These are phyloP conservation scores for Porites divaricata DNA, from an alignment of 92 coral and sea anemone species.

Conservation along the genomic window DNA sequence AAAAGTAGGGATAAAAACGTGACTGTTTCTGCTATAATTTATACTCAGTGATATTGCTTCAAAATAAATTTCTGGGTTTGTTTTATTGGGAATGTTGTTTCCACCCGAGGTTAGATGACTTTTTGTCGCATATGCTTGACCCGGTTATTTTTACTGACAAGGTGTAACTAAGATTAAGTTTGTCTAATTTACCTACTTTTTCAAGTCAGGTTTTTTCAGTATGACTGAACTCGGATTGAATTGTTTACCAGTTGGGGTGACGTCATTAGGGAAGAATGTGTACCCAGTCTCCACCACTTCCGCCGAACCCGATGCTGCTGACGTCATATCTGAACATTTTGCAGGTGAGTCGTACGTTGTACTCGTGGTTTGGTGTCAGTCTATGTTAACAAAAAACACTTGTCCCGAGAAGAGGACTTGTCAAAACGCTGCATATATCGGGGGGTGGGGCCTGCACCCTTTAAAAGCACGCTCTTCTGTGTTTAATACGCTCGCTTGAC, in stretches of 20 bases:
- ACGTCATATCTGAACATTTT: background rate
- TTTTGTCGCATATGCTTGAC: background rate
- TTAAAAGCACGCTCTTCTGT: too few species aligned
- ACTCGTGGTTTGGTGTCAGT: too few species aligned
- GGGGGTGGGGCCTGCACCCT: too few species aligned
- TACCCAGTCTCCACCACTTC: conserved; percentile 42
- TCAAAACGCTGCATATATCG: too few species aligned
- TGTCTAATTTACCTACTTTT: background rate
- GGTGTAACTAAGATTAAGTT: background rate
- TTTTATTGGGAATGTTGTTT: background rate
- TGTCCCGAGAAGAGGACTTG: too few species aligned
- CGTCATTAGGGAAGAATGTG: conserved; percentile 40
- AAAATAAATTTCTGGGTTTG: background rate
- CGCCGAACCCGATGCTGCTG: background rate
- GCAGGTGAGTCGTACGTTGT: conserved; percentile 7
- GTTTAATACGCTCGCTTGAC: too few species aligned
- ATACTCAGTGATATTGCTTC: background rate
- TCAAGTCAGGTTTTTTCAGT: background rate
- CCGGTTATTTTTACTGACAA: too few species aligned
- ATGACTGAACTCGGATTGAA: conserved; percentile 34
- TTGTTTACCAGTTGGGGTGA: conserved; percentile 40
- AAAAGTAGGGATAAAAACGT: background rate
- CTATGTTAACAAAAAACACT: too few species aligned
- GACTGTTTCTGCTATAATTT: too few species aligned
- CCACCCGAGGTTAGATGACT: background rate